A percentile compares a stretch with the other conserved stretches of the same genome.
Evolutionary conservation across 2,888 invertebrate genomes (phyloP).

Genomic region (Morpho deidamia): DNA sequence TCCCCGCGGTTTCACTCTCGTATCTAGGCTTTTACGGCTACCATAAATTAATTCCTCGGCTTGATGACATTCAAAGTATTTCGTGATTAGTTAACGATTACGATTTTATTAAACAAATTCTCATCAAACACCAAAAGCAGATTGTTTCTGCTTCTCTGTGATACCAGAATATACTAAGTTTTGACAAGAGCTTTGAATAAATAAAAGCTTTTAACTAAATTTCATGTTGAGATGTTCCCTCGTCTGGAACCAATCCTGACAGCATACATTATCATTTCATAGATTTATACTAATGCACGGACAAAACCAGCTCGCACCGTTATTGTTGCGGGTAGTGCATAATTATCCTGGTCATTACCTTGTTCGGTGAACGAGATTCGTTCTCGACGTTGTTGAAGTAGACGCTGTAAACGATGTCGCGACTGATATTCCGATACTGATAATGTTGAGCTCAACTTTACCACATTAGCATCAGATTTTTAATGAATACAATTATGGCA

Average conservation of each 20-base stretch:
- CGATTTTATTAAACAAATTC: no score
- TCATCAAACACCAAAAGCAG: no score
- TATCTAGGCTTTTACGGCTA: background rate
- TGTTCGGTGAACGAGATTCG: constrained; percentile 66
- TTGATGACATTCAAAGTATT: no score
- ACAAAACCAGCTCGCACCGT: constrained; percentile 67
- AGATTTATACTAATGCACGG: background rate
- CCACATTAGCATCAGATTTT: constrained; percentile 46
- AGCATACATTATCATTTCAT: background rate
- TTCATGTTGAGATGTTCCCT: no score
- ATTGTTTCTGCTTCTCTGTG: no score
- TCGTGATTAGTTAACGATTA: no score
- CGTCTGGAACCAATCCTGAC: no score
- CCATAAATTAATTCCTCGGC: no score
- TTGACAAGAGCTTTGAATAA: no score
- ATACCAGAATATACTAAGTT: no score
- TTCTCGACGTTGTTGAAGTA: constrained; percentile 70
- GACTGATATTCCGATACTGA: constrained; percentile 57
- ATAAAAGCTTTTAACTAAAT: no score
- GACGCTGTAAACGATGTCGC: constrained; percentile 56
- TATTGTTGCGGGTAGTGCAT: constrained; percentile 75
- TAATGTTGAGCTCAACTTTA: constrained; percentile 31
- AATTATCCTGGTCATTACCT: constrained; percentile 77
- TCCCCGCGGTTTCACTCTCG: background rate
- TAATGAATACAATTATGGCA: constrained; percentile 23